phyloP scores from a whole-genome alignment of 2,797 vertebrate species.

The Distichodus sexfasciatus region DNA sequence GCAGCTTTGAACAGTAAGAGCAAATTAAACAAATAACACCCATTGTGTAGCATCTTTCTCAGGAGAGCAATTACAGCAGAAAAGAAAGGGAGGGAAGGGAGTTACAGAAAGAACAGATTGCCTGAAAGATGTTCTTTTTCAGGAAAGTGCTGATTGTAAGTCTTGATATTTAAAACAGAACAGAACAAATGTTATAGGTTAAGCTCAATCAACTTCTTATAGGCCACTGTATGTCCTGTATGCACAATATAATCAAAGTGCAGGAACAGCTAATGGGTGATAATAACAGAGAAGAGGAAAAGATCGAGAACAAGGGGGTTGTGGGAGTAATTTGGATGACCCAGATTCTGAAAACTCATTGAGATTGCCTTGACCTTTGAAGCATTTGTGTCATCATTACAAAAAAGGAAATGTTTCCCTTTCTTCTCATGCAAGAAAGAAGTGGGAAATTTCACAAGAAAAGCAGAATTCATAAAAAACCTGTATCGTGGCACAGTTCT shows the following conservation, averaged over 20 bases:
- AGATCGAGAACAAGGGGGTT: not conserved
- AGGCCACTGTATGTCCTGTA: not conserved
- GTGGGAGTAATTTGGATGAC: not conserved
- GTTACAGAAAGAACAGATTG: slow-evolving; percentile 8
- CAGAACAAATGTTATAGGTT: not conserved
- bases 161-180: slow-evolving; percentile 21
- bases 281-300: not conserved
- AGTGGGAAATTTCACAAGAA: not conserved
- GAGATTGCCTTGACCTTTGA: slow-evolving; percentile 56
- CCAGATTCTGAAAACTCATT: slow-evolving; percentile 12
- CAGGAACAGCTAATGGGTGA: slow-evolving; percentile 15
- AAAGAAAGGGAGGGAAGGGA: not conserved
- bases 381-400: slow-evolving; percentile 37
- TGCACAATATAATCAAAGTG: not conserved
- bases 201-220: not conserved
- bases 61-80: slow-evolving; percentile 31
- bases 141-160: not conserved
- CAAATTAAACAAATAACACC: slow-evolving; percentile 41
- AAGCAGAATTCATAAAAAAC: not conserved
- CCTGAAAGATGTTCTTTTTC: not conserved
- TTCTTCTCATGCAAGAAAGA: not conserved
- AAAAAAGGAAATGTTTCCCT: not conserved
- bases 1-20: slow-evolving; percentile 27
- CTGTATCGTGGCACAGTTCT: not conserved
- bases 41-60: slow-evolving; percentile 12